These are phyloP conservation scores for Philereme vetulata DNA, from an alignment of 2,888 invertebrate genomes.

Conservation along the genomic window DNA sequence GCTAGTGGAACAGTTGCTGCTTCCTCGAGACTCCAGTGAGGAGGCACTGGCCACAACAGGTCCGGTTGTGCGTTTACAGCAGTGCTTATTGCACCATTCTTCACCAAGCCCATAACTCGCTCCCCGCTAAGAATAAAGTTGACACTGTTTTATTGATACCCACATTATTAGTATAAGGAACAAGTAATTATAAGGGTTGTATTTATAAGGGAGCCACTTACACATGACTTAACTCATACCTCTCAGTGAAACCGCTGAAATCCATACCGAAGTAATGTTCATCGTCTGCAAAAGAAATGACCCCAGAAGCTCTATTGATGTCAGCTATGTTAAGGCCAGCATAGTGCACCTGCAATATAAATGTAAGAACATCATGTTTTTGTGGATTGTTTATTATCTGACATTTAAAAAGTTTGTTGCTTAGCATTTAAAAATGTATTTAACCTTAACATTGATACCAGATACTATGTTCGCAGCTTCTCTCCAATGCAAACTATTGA, in stretches of 20 bases:
- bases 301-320: conserved; percentile 12
- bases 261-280: conserved; percentile 13
- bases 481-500: conserved; percentile 15
- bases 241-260: conserved; percentile 17
- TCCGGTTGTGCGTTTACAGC: conserved; percentile 76
- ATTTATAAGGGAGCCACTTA: no score
- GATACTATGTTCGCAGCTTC: neutral
- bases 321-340: conserved; percentile 17
- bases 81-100: conserved; percentile 78
- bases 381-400: neutral
- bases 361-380: neutral
- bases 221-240: conserved; percentile 1
- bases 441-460: conserved; percentile 21
- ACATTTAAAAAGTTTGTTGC: neutral
- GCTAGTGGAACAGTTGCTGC: conserved; percentile 91
- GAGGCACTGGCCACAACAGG: conserved; percentile 87
- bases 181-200: no score
- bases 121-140: conserved; percentile 51
- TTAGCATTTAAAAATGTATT: no score
- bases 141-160: neutral
- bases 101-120: conserved; percentile 86
- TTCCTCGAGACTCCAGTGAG: conserved; percentile 87
- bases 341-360: conserved; percentile 12
- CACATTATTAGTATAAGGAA: no score
- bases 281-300: conserved; percentile 5